These are phyloP conservation scores for Microctenopoma steveboyesi DNA, from an alignment of 2,797 vertebrate species.

Conservation along the genomic window DNA sequence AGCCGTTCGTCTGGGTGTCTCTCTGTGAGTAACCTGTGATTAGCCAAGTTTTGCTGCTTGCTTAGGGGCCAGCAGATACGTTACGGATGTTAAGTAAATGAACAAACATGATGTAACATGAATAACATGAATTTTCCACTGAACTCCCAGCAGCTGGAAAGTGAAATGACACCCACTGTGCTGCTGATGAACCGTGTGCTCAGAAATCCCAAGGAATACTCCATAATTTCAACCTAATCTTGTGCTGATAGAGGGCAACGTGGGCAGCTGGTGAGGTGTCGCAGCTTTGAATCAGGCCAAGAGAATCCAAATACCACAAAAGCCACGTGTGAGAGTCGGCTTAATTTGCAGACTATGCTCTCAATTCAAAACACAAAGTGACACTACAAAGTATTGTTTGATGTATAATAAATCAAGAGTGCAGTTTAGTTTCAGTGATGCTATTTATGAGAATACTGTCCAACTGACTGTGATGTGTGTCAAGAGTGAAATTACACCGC, in stretches of 20 bases:
- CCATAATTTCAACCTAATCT: constrained; percentile 52
- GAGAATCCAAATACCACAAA: constrained; percentile 34
- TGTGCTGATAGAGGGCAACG: constrained; percentile 55
- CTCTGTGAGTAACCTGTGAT: constrained; percentile 59
- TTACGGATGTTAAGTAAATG: constrained; percentile 66
- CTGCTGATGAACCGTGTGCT: constrained; percentile 71
- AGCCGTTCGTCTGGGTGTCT: constrained; percentile 21
- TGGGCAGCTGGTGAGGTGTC: constrained; percentile 38
- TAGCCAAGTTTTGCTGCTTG: constrained; percentile 45
- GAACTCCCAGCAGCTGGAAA: constrained; percentile 42
- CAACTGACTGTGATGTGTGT: constrained; percentile 26
- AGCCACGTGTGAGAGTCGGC: background rate
- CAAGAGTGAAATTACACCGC: constrained; percentile 43
- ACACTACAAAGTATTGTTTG: constrained; percentile 13
- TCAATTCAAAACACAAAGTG: constrained; percentile 16
- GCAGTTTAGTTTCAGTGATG: constrained; percentile 14
- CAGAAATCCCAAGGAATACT: constrained; percentile 74
- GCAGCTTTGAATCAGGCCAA: constrained; percentile 30
- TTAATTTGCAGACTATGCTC: constrained; percentile 32
- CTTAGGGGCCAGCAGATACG: constrained; percentile 42
- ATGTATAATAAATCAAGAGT: constrained; percentile 30
- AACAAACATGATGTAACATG: constrained; percentile 64
- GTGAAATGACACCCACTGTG: constrained; percentile 66
- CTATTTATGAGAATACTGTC: constrained; percentile 18
- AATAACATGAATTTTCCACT: constrained; percentile 62